Evolutionary conservation across 2,113 vertebrate genomes (phyloP).

Genomic region (Ammospiza nelsoni): DNA sequence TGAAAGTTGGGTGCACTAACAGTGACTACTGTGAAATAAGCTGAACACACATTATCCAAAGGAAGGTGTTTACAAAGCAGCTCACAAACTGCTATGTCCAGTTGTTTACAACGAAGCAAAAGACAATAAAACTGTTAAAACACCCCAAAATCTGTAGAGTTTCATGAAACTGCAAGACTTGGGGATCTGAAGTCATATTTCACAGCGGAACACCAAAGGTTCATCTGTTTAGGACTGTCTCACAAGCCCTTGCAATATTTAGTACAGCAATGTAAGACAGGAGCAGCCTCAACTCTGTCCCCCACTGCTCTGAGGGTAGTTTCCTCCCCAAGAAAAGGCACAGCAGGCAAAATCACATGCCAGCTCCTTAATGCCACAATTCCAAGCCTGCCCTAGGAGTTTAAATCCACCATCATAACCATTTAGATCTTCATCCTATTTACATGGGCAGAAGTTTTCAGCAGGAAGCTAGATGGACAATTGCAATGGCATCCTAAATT

Average conservation of each 20-base stretch:
- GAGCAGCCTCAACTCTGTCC: neutral
- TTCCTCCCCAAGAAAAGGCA: neutral
- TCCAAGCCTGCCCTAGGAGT: neutral
- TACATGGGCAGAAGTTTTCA: neutral
- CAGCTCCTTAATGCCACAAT: neutral
- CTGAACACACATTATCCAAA: neutral
- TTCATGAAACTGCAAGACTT: neutral
- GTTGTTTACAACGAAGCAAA: neutral
- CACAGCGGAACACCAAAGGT: neutral
- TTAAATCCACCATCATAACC: neutral
- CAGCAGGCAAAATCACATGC: neutral
- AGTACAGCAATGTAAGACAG: fast-evolving
- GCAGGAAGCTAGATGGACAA: neutral
- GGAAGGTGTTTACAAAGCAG: neutral
- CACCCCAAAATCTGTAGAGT: neutral
- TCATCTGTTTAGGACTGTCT: neutral
- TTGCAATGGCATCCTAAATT: neutral
- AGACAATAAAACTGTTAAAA: neutral
- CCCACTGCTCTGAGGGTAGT: too few relatives aligned
- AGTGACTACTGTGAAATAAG: neutral
- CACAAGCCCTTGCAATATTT: neutral
- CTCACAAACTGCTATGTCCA: neutral
- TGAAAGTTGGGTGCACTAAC: neutral
- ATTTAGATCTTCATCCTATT: neutral
- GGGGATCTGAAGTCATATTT: neutral